phyloP scores from a whole-genome alignment of 1,140 invertebrate genomes.

The Sinella curviseta region DNA sequence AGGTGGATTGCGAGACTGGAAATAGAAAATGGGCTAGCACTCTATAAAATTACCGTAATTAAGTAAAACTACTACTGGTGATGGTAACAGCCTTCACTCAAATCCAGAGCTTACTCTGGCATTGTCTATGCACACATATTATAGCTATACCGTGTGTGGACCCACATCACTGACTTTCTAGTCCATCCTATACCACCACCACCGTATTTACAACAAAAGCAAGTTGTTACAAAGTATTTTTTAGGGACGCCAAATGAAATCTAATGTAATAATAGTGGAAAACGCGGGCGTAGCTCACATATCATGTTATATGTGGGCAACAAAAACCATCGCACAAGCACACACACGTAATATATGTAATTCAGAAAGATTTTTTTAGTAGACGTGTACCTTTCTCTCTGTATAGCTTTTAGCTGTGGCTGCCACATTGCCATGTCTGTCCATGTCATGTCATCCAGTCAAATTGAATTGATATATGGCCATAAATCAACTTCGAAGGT shows the following conservation, averaged over 20 bases:
- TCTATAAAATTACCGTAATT: conserved; percentile 48
- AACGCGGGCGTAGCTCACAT: conserved; percentile 10
- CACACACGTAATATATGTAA: neutral
- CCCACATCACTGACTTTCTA: too few species aligned
- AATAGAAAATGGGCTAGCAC: conserved; percentile 33
- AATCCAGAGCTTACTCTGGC: neutral
- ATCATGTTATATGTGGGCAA: neutral
- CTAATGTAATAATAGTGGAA: conserved; percentile 4
- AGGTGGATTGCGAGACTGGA: neutral
- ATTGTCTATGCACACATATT: too few species aligned
- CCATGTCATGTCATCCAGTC: conserved; percentile 25
- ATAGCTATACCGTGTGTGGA: too few species aligned
- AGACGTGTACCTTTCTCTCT: neutral
- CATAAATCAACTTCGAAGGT: conserved; percentile 27
- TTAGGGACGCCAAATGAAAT: too few species aligned
- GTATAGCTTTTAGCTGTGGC: neutral
- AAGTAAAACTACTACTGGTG: conserved; percentile 34
- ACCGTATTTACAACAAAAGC: too few species aligned
- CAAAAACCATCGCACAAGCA: neutral
- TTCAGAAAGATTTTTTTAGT: neutral
- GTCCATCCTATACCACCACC: too few species aligned
- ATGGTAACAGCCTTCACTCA: neutral
- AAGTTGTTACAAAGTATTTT: too few species aligned
- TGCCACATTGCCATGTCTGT: conserved; percentile 16
- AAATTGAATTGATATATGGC: conserved; percentile 26